phyloP scores from a whole-genome alignment of 1,140 invertebrate genomes.

The Kradibia gibbosae region DNA sequence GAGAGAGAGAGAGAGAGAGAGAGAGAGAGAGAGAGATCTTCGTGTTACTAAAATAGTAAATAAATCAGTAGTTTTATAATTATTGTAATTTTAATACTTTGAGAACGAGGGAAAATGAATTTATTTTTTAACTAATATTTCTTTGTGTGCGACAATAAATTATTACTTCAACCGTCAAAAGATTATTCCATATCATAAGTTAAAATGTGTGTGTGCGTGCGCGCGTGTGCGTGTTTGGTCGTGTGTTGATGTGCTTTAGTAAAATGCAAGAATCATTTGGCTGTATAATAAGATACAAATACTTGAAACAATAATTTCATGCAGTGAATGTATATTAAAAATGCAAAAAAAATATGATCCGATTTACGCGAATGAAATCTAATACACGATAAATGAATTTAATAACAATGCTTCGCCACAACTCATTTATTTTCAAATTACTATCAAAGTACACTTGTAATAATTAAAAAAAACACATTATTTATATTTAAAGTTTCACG shows the following conservation, averaged over 20 bases:
- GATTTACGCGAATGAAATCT: neutral
- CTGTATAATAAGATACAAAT: neutral
- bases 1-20: too few species aligned
- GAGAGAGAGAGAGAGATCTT: too few species aligned
- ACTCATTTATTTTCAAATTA: neutral
- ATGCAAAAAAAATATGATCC: neutral
- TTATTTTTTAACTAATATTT: neutral
- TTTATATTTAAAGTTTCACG: neutral
- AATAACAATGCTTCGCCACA: neutral
- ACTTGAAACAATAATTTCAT: neutral
- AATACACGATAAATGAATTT: neutral
- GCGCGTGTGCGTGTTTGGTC: too few species aligned
- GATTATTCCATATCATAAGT: neutral
- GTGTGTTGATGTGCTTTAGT: neutral
- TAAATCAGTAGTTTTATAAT: too few species aligned
- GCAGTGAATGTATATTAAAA: neutral
- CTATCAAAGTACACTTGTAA: neutral
- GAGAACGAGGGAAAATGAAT: neutral
- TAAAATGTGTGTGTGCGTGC: too few species aligned
- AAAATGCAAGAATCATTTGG: too few species aligned
- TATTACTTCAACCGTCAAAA: neutral
- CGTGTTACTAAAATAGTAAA: too few species aligned
- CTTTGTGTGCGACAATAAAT: slow-evolving; percentile 5
- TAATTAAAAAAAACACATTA: neutral
- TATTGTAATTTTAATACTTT: neutral